phyloP scores from a whole-genome alignment of 1,140 invertebrate species.

The Galendromus occidentalis region DNA sequence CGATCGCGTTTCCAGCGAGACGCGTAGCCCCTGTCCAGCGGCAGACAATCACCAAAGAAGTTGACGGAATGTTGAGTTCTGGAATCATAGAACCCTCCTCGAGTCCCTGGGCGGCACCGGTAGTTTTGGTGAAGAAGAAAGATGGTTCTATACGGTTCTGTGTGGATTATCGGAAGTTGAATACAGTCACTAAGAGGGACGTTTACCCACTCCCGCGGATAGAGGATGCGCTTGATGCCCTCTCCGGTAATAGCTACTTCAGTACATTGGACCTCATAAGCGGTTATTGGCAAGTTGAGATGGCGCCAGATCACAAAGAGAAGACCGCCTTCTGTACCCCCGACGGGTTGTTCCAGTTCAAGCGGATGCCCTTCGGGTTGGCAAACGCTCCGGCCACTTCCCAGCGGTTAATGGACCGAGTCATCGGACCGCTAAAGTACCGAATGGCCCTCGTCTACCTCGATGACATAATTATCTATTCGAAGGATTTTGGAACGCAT shows the following conservation, averaged over 20 bases:
- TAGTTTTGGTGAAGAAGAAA: conserved; percentile 34
- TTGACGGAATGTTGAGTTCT: no score
- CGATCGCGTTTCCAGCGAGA: no score
- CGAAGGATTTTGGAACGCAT: conserved; percentile 10
- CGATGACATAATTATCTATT: conserved; percentile 22
- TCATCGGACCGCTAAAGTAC: conserved; percentile 22
- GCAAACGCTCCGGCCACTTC: no score
- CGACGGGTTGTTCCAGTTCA: conserved; percentile 26
- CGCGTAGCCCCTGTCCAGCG: no score
- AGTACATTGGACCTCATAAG: not conserved
- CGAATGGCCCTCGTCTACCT: conserved; percentile 18
- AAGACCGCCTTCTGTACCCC: conserved; percentile 31
- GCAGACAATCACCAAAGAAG: no score
- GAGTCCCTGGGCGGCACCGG: conserved; percentile 29
- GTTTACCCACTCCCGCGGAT: conserved; percentile 28
- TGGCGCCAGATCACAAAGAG: conserved; percentile 24
- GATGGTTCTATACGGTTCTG: conserved; percentile 30
- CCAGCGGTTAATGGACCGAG: conserved; percentile 26
- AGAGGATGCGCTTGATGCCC: conserved; percentile 23
- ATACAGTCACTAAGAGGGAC: conserved; percentile 25
- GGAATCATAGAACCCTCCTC: conserved; percentile 25
- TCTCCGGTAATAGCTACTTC: conserved; percentile 17
- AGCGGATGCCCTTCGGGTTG: conserved; percentile 29
- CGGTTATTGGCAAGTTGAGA: conserved; percentile 31
- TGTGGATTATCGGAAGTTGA: conserved; percentile 37